Evolutionary conservation across 2,888 invertebrate genomes (phyloP), one percentile per base, ranked within the genome.

Genomic region (Crossocerus cetratus): DNA sequence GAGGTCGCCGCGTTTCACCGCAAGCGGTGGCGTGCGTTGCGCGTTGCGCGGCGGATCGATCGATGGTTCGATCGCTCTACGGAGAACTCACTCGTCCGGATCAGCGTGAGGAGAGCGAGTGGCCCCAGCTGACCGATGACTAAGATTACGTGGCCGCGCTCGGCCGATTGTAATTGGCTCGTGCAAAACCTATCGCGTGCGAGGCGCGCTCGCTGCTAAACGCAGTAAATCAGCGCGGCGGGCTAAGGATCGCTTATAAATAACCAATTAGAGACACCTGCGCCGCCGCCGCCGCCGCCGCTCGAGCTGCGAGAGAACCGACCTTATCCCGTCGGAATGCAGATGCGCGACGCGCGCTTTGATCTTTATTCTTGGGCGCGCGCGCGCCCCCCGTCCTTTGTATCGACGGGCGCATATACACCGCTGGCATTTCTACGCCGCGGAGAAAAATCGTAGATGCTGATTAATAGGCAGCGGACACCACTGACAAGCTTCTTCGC

Each of bases 261-360:
- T 89, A 86, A 87, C 86, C 89, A 89, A 89, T 89, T 89, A 89
- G 86, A 87, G 86, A 88, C 89, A 88, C 88, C 88, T 89, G 89
- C 88, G 81, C 62, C 32, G 21, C n/a, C 65, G 45, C n/a, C 32
- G 32, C 32, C 8, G 32, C 8, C 32, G 32, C 32, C 32, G 32
- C 32, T 11, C 8, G 32, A 32, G 32, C 32, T 32, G 32, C 32
- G 32, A 32, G 32, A 32, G 54, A 65, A 70, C 58, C 82, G 78
- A 74, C 76, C 82, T 77, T 80, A 74, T 71, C 77, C 74, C 65
- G 45, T 18, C 55, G 81, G 82, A 82, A 82, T 82, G 82, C 82
- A 82, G 82, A 82, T 82, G 80, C 79, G 77, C 81, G 71, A 78
- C 44, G 68, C 43, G 32, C 69, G 82, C 82, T 82, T 82, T 82